phyloP scores from a whole-genome alignment of 2,113 vertebrate genomes.

The Tamias sibiricus region DNA sequence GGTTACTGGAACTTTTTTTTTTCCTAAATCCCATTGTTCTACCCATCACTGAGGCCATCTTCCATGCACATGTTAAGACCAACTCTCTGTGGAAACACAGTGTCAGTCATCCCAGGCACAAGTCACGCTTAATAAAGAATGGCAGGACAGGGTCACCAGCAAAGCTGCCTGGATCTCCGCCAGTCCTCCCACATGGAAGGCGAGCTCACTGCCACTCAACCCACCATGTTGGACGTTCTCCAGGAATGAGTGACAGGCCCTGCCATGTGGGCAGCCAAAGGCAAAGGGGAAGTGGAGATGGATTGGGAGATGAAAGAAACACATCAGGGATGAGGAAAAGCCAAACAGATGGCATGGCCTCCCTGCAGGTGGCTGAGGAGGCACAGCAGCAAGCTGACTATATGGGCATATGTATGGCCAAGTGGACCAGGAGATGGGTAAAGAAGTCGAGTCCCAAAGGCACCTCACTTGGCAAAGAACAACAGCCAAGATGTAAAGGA shows the following conservation, averaged over 20 bases:
- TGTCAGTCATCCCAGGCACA: background rate
- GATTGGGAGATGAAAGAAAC: conserved; percentile 13
- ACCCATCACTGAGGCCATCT: background rate
- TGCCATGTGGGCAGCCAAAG: conserved; percentile 45
- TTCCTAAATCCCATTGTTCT: background rate
- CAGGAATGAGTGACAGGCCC: conserved; percentile 62
- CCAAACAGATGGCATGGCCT: conserved; percentile 64
- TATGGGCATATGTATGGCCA: background rate
- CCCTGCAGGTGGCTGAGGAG: background rate
- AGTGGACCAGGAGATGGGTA: background rate
- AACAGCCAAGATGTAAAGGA: conserved; percentile 20
- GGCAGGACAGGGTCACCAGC: conserved; percentile 46
- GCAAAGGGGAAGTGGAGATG: background rate
- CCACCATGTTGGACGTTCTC: background rate
- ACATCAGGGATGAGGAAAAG: background rate
- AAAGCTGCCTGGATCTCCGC: conserved; percentile 48
- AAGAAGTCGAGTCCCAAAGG: background rate
- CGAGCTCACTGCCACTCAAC: conserved; percentile 46
- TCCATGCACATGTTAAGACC: conserved; percentile 33
- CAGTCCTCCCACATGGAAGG: conserved; percentile 66
- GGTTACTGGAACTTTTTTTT: background rate
- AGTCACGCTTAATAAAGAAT: conserved; percentile 60
- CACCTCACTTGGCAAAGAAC: conserved; percentile 20
- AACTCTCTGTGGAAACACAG: conserved; percentile 32
- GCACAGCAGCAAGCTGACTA: conserved; percentile 43